phyloP scores from a whole-genome alignment of 2,888 invertebrate genomes.

The Cosmorhoe ocellata region DNA sequence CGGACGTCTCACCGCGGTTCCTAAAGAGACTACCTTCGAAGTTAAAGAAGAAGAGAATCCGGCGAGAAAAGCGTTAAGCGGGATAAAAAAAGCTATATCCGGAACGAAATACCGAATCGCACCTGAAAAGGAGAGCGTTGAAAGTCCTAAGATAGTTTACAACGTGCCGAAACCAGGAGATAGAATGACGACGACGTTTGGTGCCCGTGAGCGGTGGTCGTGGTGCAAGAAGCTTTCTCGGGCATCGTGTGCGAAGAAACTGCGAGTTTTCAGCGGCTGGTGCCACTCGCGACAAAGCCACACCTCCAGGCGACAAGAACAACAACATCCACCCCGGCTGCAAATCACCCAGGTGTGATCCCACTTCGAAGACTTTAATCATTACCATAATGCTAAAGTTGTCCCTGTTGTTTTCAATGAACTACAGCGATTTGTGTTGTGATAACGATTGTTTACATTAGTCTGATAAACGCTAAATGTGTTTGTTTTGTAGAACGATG shows the following conservation, averaged over 20 bases:
- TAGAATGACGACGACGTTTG: slow-evolving; percentile 72
- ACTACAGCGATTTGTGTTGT: slow-evolving; percentile 21
- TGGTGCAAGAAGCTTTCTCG: slow-evolving; percentile 64
- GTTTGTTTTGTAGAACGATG: slow-evolving; percentile 62
- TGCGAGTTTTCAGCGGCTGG: slow-evolving; percentile 60
- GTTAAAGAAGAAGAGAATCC: slow-evolving; percentile 57
- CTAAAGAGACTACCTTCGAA: slow-evolving; percentile 59
- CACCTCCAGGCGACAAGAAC: slow-evolving; percentile 58
- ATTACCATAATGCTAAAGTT: slow-evolving; percentile 30
- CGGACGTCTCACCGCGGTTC: slow-evolving; percentile 59
- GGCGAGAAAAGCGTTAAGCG: slow-evolving; percentile 57
- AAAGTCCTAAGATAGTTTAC: slow-evolving; percentile 74
- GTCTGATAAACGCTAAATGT: slow-evolving; percentile 33
- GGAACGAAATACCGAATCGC: slow-evolving; percentile 69
- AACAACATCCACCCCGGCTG: slow-evolving; percentile 59
- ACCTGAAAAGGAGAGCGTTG: slow-evolving; percentile 59
- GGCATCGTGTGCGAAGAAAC: slow-evolving; percentile 51
- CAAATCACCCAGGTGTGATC: slow-evolving; percentile 79
- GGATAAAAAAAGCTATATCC: slow-evolving; percentile 65
- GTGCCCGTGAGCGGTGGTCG: slow-evolving; percentile 56
- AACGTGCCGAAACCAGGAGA: slow-evolving; percentile 71
- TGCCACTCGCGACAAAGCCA: slow-evolving; percentile 57
- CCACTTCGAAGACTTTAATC: slow-evolving; percentile 34
- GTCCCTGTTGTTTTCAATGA: slow-evolving; percentile 15
- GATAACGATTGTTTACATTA: slow-evolving; percentile 8